These are phyloP conservation scores for Pandemis heparana DNA, from an alignment of 2,888 invertebrate genomes.

Conservation along the genomic window DNA sequence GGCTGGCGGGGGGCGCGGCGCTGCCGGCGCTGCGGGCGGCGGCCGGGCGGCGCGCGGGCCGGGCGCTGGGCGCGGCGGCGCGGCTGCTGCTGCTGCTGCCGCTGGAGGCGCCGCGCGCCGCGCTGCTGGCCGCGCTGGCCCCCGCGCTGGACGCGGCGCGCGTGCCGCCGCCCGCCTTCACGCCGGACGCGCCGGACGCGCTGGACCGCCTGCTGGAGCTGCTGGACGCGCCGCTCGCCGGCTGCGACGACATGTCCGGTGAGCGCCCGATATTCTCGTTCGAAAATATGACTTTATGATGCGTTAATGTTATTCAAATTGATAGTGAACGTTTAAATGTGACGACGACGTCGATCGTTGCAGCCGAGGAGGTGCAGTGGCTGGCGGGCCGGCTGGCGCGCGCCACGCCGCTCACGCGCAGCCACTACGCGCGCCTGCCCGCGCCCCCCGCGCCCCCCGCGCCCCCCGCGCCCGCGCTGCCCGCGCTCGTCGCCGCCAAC, in stretches of 20 bases:
- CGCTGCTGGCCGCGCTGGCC: slow-evolving; percentile 74
- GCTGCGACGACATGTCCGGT: no score
- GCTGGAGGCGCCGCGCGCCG: slow-evolving; percentile 66
- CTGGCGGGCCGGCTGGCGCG: not conserved
- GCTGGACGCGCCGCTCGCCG: slow-evolving; percentile 46
- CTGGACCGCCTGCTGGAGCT: slow-evolving; percentile 63
- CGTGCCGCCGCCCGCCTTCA: slow-evolving; percentile 53
- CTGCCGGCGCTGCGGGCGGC: slow-evolving; percentile 72
- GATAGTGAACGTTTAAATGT: no score
- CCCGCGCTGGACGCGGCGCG: slow-evolving; percentile 71
- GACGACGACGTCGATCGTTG: no score
- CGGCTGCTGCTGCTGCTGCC: slow-evolving; percentile 64
- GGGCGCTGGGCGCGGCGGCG: slow-evolving; percentile 68
- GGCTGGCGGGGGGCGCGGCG: slow-evolving; percentile 66
- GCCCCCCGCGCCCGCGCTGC: not conserved
- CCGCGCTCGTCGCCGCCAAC: not conserved
- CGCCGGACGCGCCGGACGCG: slow-evolving; percentile 52
- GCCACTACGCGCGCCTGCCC: not conserved
- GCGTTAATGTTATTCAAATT: no score
- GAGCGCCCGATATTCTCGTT: no score
- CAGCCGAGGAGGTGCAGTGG: not conserved
- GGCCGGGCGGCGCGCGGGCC: slow-evolving; percentile 71
- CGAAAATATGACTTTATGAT: no score
- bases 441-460: no score
- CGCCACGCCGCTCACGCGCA: not conserved